phyloP scores from a whole-genome alignment of 2,113 vertebrate genomes.

The Calcarius ornatus region DNA sequence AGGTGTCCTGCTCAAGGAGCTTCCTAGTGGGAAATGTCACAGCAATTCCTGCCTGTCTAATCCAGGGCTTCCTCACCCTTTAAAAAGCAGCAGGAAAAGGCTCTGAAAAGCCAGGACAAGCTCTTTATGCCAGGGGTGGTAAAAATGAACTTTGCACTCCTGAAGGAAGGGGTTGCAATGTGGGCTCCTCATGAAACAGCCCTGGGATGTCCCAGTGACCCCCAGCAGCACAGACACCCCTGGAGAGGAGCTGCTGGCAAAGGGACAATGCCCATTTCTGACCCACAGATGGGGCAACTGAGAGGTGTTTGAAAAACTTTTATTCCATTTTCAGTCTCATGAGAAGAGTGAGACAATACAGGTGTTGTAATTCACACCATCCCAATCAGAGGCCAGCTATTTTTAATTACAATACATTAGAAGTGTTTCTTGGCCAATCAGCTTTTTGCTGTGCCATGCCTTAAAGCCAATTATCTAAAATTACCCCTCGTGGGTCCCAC shows the following conservation, averaged over 20 bases:
- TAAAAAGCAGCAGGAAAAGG: neutral
- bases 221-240: neutral
- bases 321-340: neutral
- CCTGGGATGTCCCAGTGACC: neutral
- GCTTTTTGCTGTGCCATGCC: neutral
- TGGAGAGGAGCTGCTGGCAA: neutral
- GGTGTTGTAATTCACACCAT: neutral
- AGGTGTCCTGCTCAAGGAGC: accelerated
- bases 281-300: neutral
- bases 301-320: neutral
- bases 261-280: neutral
- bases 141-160: neutral
- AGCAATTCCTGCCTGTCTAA: neutral
- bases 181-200: neutral
- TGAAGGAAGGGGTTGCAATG: accelerated
- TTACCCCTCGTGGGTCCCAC: neutral
- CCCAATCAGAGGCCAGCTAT: neutral
- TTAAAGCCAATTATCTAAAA: neutral
- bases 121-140: neutral
- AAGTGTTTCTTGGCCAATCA: neutral
- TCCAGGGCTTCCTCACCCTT: neutral
- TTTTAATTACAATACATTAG: neutral
- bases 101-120: neutral
- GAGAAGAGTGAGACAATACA: neutral
- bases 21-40: neutral